Evolutionary conservation across 2,888 invertebrate genomes (phyloP).

Genomic region (Apodemia hepburni): DNA sequence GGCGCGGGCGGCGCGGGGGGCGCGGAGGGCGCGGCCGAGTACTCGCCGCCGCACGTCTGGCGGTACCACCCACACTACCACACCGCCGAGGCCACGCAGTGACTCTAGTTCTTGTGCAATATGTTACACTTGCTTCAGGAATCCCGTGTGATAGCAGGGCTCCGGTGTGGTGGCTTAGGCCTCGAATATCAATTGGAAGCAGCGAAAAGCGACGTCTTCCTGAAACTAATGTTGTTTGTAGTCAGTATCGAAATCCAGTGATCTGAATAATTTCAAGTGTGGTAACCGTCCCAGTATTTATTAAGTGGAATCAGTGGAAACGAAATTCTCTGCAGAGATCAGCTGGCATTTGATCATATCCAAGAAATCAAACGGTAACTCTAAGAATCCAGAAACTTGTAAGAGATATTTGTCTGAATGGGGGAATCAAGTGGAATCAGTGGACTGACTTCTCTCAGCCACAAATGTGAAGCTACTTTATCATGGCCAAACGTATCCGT

Average conservation of each 20-base stretch:
- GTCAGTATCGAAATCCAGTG: not conserved
- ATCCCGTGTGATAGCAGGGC: not conserved
- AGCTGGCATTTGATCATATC: not conserved
- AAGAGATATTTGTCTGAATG: not conserved
- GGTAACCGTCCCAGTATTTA: not conserved
- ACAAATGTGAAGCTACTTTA: no score
- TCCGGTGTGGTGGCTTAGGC: not conserved
- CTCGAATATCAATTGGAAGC: not conserved
- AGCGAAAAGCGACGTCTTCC: not conserved
- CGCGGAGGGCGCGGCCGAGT: constrained; percentile 68
- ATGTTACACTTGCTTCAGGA: not conserved
- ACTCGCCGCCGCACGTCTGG: constrained; percentile 77
- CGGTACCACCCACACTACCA: constrained; percentile 74
- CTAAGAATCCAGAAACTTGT: not conserved
- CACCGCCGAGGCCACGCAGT: constrained; percentile 76
- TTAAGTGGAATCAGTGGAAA: not conserved
- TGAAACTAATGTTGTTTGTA: not conserved
- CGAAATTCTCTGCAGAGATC: not conserved
- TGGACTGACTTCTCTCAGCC: no score
- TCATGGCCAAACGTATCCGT: no score
- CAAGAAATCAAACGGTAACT: not conserved
- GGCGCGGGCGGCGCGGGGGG: constrained; percentile 81
- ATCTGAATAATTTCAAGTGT: not conserved
- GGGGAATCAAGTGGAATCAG: no score
- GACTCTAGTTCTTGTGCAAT: constrained; percentile 31